Conservation (phyloP, 1,140 invertebrate species). For the Drosophila hydei region DNA sequence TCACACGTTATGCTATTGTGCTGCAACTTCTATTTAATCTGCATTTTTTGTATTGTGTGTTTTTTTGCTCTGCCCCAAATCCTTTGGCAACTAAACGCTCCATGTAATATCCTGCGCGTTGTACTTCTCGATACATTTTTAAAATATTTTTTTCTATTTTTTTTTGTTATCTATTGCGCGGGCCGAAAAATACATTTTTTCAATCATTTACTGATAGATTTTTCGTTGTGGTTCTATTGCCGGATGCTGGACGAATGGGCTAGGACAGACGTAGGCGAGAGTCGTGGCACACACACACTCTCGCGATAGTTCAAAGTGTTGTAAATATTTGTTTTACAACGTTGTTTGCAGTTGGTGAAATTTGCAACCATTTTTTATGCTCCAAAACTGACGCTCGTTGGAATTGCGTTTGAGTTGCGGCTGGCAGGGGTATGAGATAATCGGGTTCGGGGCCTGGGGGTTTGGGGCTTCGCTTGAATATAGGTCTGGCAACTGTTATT, state of each 20-base stretch:
- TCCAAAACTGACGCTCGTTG: slow-evolving; percentile 29
- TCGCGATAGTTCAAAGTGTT: slow-evolving; percentile 72
- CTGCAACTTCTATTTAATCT: neutral
- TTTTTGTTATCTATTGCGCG: slow-evolving; percentile 5
- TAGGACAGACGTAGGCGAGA: slow-evolving; percentile 15
- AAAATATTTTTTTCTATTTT: too few species aligned
- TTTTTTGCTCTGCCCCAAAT: slow-evolving; percentile 17
- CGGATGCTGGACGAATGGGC: slow-evolving; percentile 37
- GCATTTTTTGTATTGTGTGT: slow-evolving; percentile 2
- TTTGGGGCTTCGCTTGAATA: neutral
- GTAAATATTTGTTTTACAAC: slow-evolving; percentile 73
- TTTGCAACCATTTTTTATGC: slow-evolving; percentile 71
- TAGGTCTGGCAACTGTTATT: slow-evolving; percentile 32
- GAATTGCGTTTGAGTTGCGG: slow-evolving; percentile 18
- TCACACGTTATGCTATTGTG: slow-evolving; percentile 17
- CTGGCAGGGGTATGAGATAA: neutral
- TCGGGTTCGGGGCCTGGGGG: neutral
- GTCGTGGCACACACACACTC: slow-evolving; percentile 10
- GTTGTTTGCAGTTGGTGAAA: slow-evolving; percentile 74
- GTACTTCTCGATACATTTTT: slow-evolving; percentile 23
- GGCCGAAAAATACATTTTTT: slow-evolving; percentile 50
- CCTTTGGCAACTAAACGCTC: slow-evolving; percentile 53
- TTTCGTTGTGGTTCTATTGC: slow-evolving; percentile 50
- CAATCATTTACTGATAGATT: slow-evolving; percentile 68
- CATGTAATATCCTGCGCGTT: slow-evolving; percentile 33